Evolutionary conservation across 2,797 vertebrate genomes (phyloP).

Genomic region (Echeneis naucrates): DNA sequence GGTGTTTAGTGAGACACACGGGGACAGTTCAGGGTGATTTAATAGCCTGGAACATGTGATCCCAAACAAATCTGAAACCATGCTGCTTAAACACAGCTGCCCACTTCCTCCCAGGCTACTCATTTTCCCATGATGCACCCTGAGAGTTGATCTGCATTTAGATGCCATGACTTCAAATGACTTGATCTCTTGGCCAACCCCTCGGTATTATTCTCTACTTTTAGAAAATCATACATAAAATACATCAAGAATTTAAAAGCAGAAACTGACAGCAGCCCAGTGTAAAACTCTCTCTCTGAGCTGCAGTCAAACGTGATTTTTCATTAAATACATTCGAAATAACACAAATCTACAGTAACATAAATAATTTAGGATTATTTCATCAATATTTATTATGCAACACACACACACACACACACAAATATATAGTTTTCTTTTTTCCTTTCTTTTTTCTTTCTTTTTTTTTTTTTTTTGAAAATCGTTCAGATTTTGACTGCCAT

Average conservation of each 20-base stretch:
- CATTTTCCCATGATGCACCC: slow-evolving; percentile 55
- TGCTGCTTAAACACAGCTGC: slow-evolving; percentile 36
- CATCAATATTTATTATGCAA: too few relatives aligned
- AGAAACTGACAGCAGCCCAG: background rate
- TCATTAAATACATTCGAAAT: slow-evolving; percentile 32
- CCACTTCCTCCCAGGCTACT: slow-evolving; percentile 22
- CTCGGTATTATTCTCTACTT: background rate
- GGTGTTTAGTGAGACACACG: background rate
- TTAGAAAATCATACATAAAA: background rate
- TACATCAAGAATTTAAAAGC: background rate
- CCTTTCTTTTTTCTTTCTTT: too few relatives aligned
- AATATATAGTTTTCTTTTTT: too few relatives aligned
- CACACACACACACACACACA: too few relatives aligned
- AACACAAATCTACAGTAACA: slow-evolving; percentile 8
- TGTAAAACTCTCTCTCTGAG: background rate
- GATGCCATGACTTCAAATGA: slow-evolving; percentile 49
- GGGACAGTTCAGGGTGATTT: slow-evolving; percentile 9
- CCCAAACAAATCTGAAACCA: slow-evolving; percentile 13
- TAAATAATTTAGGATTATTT: too few relatives aligned
- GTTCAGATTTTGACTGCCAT: slow-evolving; percentile 83
- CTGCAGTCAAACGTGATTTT: slow-evolving; percentile 12
- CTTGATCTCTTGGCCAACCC: slow-evolving; percentile 30
- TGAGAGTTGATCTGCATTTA: slow-evolving; percentile 24
- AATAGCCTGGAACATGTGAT: slow-evolving; percentile 17
- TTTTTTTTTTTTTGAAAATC: slow-evolving; percentile 46